Base-by-base conservation (phyloP, 2,113 vertebrate species). In the Eubucco bourcierii region DNA sequence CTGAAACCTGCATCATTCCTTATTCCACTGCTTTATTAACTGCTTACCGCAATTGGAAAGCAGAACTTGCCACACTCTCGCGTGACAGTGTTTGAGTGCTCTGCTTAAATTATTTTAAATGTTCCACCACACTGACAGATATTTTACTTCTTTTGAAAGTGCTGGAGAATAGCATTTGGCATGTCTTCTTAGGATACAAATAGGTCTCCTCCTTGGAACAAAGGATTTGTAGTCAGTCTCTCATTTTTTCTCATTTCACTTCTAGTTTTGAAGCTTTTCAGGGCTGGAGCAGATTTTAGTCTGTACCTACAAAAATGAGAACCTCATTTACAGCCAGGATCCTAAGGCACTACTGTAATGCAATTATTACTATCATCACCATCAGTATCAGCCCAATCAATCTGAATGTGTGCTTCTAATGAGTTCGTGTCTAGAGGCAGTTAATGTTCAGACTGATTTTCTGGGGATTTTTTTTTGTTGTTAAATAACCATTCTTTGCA, bases 351-450 rank as follows among this genome's bases (percentile, higher is more conserved):
- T 87, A 78, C 61, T 80, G 53, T 73, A 94, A 91, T 58, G 72
- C 47, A 94, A 83, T 93, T 90, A 88, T 90, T 81, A 80, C 73
- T 23, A 94, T 83, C 83, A 90, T 65, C 70, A 77, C 76, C 85
- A 80, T 75, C 80, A 68, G 64, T 84, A 94, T 87, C 93, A 91
- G 61, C 56, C 29, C 61, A 87, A 93, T 95, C 91, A 92, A 90
- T 93, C 81, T 66, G 47, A 87, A 60, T 74, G 58, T 60, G 47
- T 74, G 82, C 47, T 88, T 83, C 68, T 90, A 94, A 95, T 92
- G 91, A 94, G 89, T 67, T 85, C 1, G 0, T 83, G 76, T 85
- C 94, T 88, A 61, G 44, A 88, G 84, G 89, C 91, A 64, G 24
- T 74, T 85, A 80, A 83, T 80, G 84, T 84, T 91, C 91, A 83